phyloP scores from a whole-genome alignment of 2,797 vertebrate genomes.

The Ctenochaetus hawaiiensis region DNA sequence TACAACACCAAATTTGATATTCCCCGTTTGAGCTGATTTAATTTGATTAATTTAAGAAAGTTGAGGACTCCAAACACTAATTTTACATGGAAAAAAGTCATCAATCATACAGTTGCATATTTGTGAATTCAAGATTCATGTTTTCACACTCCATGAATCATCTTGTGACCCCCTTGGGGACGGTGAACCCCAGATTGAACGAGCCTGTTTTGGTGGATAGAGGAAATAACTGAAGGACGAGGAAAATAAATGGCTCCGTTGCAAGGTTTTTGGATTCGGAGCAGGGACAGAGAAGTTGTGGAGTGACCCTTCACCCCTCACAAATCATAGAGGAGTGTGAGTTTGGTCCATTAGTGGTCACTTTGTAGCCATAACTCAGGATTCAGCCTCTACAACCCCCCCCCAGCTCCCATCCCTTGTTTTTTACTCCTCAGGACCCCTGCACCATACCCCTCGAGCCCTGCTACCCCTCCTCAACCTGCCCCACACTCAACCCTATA shows the following conservation, averaged over 20 bases:
- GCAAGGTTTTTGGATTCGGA: conserved; percentile 53
- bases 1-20: conserved; percentile 35
- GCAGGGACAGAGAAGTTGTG: conserved; percentile 37
- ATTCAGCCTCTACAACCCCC: conserved; percentile 33
- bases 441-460: neutral
- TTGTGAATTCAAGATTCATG: conserved; percentile 51
- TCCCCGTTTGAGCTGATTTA: conserved; percentile 33
- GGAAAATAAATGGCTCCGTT: conserved; percentile 49
- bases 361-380: conserved; percentile 61
- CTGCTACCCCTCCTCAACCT: conserved; percentile 33
- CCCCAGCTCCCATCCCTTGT: conserved; percentile 29
- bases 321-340: conserved; percentile 76
- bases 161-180: conserved; percentile 40
- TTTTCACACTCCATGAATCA: conserved; percentile 72
- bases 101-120: conserved; percentile 49
- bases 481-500: conserved; percentile 71
- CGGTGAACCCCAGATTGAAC: conserved; percentile 40
- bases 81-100: conserved; percentile 47
- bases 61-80: conserved; percentile 38
- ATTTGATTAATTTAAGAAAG: conserved; percentile 50
- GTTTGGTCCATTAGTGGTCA: conserved; percentile 75
- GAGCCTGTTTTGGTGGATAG: conserved; percentile 24
- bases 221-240: conserved; percentile 46
- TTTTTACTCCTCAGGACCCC: conserved; percentile 60
- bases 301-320: conserved; percentile 65